Evolutionary conservation across 2,888 invertebrate genomes (phyloP), one percentile per base, ranked within the genome.

Genomic region (Achlya flavicornis): DNA sequence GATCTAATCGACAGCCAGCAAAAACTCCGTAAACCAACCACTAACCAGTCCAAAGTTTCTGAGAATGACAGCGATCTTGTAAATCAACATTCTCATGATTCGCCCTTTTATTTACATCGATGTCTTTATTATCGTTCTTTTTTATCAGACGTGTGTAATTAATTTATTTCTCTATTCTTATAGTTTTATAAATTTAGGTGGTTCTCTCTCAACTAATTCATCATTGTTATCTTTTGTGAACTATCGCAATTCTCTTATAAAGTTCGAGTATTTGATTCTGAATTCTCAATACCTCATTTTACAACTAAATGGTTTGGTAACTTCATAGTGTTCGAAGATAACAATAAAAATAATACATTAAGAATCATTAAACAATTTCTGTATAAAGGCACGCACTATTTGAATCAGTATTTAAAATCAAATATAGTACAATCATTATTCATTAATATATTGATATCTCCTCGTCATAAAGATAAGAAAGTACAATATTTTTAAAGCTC

Each of bases 41-140:
- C 53, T 19, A 53, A 53, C 53, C 53, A 53, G 53, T 53, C 14
- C 53, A 53, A 53, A 19, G 53, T 53, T 53, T 53, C 53, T 53
- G 53, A 53, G 53, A 53, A 53, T 53, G 8, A 19, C 53, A 19
- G 53, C 19, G 19, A 19, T 53, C 53, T 10, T 53, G 19, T 19
- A n/a, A 53, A 19, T 53, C 53, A 10, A 53, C 53, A 19, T 16
- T 53, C 16, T 19, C 53, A 7, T 14, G 10, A 53, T 53, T 53
- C 19, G 53, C 19, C 19, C 6, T 53, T 53, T 53, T 53, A 19
- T 53, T 19, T 19, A 10, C 16, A 53, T 53, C 10, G 19, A 19
- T 53, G 1, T 48, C 6, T 7, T n/a, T 7, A 16, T n/a, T 16
- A 16, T 48, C 16, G 48, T 16, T 19, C 10, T 19, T 19, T 53